Evolutionary conservation across 2,888 invertebrate species (phyloP).

Genomic region (Leucozona laternaria): DNA sequence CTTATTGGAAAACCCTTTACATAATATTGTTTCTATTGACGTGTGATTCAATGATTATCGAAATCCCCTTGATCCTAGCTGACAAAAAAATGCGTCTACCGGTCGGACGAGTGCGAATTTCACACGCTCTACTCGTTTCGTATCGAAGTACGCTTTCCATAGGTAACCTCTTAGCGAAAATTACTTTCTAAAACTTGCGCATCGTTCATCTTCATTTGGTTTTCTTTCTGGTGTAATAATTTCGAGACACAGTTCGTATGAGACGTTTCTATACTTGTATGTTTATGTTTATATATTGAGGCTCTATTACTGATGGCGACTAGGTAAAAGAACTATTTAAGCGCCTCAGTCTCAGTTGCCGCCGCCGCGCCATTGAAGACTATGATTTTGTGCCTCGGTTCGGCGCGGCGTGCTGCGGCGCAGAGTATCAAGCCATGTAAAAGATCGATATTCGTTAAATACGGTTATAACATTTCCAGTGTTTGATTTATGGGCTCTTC

Average conservation of each 20-base stretch:
- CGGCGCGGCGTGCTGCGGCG: neutral
- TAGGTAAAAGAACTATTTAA: constrained; percentile 54
- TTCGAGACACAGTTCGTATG: constrained; percentile 39
- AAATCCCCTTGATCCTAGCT: constrained; percentile 13
- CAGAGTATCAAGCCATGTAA: constrained; percentile 54
- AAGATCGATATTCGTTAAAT: constrained; percentile 72
- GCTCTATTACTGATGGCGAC: constrained; percentile 12
- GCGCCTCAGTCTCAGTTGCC: constrained; percentile 35
- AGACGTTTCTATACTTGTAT: constrained; percentile 1
- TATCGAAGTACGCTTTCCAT: constrained; percentile 11
- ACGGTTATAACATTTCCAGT: constrained; percentile 71
- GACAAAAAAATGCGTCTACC: constrained; percentile 45
- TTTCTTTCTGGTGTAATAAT: constrained; percentile 49
- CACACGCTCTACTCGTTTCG: constrained; percentile 61
- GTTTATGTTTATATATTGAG: constrained; percentile 16
- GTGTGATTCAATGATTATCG: neutral
- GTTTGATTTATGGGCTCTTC: constrained; percentile 65
- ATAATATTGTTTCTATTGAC: too few relatives aligned
- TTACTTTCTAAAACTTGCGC: constrained; percentile 69
- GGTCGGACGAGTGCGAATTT: constrained; percentile 54
- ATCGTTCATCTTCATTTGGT: constrained; percentile 68
- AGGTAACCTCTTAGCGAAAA: constrained; percentile 56
- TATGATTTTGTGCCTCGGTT: constrained; percentile 31
- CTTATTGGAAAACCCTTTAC: too few relatives aligned
- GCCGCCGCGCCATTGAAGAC: neutral